Evolutionary conservation across 1,140 invertebrate genomes (phyloP).

Genomic region (Papilio polyxenes): DNA sequence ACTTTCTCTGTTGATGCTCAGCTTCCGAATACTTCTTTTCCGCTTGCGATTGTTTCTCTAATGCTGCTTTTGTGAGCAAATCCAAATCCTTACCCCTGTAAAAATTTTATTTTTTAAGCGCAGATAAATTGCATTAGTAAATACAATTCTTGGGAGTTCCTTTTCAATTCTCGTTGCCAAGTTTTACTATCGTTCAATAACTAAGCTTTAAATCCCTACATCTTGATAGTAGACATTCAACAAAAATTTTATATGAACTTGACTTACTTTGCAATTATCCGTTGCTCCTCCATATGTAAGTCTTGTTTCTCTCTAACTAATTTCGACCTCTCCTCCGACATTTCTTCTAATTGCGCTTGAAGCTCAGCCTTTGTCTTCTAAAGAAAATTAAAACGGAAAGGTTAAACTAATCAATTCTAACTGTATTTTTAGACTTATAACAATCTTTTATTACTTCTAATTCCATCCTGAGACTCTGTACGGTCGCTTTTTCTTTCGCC

Average conservation of each 20-base stretch:
- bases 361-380: constrained; percentile 75
- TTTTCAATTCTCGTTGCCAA: no score
- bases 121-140: neutral
- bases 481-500: constrained; percentile 70
- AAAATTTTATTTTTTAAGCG: neutral
- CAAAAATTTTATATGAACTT: neutral
- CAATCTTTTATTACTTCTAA: constrained; percentile 61
- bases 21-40: constrained; percentile 76
- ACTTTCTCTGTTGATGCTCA: constrained; percentile 70
- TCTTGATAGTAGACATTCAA: neutral
- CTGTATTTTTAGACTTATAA: neutral
- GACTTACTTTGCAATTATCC: constrained; percentile 70
- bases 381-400: constrained; percentile 29
- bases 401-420: no score
- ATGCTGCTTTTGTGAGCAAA: constrained; percentile 69
- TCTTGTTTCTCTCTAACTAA: constrained; percentile 72
- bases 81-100: constrained; percentile 75
- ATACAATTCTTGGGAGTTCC: no score
- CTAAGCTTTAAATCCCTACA: neutral
- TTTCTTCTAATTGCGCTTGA: constrained; percentile 71
- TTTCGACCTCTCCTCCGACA: constrained; percentile 68
- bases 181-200: neutral
- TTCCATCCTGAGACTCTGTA: constrained; percentile 69
- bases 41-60: constrained; percentile 74
- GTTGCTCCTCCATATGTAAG: constrained; percentile 72